Conservation (phyloP, 2,888 invertebrate genomes). For the Melipona bicolor region DNA sequence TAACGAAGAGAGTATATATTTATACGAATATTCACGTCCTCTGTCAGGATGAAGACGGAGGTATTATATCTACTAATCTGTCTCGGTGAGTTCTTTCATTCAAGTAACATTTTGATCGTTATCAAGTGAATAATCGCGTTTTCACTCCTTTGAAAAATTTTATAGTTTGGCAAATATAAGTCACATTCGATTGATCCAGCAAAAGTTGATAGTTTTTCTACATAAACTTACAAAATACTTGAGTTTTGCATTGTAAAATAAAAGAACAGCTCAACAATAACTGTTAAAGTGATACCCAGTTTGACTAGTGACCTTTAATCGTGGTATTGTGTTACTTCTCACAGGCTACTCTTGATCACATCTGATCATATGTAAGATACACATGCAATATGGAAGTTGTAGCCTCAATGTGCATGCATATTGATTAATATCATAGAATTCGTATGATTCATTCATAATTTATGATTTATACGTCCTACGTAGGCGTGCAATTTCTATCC, state of each 20-base stretch:
- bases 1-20: constrained; percentile 15
- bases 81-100: constrained; percentile 74
- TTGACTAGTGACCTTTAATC: constrained; percentile 45
- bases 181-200: neutral
- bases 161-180: neutral
- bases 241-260: neutral
- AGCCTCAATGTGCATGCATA: neutral
- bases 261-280: neutral
- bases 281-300: constrained; percentile 1
- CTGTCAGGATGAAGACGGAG: constrained; percentile 78
- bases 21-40: constrained; percentile 49
- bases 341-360: neutral
- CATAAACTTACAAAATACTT: neutral
- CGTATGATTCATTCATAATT: constrained; percentile 8
- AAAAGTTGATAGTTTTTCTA: no score
- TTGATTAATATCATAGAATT: neutral
- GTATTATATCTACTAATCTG: constrained; percentile 76
- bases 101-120: neutral
- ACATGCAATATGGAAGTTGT: constrained; percentile 3
- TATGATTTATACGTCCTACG: neutral
- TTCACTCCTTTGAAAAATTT: neutral
- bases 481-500: neutral
- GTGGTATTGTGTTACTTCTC: constrained; percentile 42
- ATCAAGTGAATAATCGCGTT: no score
- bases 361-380: neutral